Base-by-base conservation (phyloP, 2,113 vertebrate genomes). In the Sciurus niger region DNA sequence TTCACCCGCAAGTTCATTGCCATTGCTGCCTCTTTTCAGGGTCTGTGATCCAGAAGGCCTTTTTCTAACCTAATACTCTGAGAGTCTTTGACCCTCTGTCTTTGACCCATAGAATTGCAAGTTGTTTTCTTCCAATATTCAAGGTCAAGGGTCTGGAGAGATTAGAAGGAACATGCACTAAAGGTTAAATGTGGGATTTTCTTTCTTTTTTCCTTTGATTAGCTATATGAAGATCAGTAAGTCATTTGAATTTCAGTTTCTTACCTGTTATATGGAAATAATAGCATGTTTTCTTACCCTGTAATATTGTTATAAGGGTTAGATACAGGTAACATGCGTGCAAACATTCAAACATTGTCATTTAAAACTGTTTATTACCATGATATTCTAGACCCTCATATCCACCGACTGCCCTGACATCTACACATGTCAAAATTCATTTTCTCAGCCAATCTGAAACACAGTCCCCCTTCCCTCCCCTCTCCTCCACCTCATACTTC, bases 111-210 rank as follows among this genome's bases (percentile, higher is more conserved):
- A 94, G 51, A n/a, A n/a, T 14, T 67, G 6, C 73, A 88, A 34
- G 72, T 77, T 76, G 34, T 82, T 95, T 91, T 48, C 58, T 89
- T 12, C 79, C 60, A 73, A 17, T 14, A 58, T 70, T 85, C 78
- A 92, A 89, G 84, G 88, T 89, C 73, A 95, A 67, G 73, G 67
- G 40, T 55, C 87, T 86, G 14, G 87, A 72, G 14, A 93, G 90
- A 76, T 40, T 93, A 48, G 37, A 82, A 65, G 88, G 46, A 96
- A 51, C 28, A 85, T 32, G 40, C 43, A 18, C 1, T 72, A 67
- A 60, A 78, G 79, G 84, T 93, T 83, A 73, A 43, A 85, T 17
- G 2, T 91, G 86, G 82, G 51, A 40, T 93, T 88, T 89, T 83
- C 68, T 90, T 96, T 94, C 70, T 18, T 20, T 84, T 83, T 25